Conservation (phyloP, 2,113 vertebrate species). For the Aix galericulata region DNA sequence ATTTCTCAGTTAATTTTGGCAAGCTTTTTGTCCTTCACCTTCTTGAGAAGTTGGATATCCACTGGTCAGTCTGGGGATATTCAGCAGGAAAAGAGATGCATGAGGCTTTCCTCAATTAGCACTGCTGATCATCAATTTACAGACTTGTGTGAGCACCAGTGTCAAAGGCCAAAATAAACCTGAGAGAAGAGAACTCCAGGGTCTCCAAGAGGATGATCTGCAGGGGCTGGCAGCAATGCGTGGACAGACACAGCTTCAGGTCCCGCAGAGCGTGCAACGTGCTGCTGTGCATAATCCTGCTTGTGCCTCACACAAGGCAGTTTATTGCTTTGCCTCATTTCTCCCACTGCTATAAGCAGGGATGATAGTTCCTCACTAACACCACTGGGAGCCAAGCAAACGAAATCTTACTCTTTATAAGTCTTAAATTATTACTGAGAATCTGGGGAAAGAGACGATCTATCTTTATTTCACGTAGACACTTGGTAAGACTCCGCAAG, state of each 20-base stretch:
- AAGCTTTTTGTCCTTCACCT: not conserved
- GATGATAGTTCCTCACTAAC: not conserved
- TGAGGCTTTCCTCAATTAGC: not conserved
- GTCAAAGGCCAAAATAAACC: not conserved
- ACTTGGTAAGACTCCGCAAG: not conserved
- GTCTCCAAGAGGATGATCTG: not conserved
- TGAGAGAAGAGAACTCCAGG: not conserved
- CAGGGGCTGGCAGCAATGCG: not conserved
- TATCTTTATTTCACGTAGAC: conserved; percentile 32
- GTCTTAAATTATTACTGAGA: conserved; percentile 57
- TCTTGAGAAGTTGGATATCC: not conserved
- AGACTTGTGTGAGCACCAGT: not conserved
- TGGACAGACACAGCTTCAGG: not conserved
- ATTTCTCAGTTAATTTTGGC: not conserved
- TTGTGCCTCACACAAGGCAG: rapidly evolving
- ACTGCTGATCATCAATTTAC: not conserved
- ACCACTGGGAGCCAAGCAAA: conserved; percentile 20
- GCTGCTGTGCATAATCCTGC: not conserved
- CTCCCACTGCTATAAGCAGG: not conserved
- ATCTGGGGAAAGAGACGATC: conserved; percentile 24
- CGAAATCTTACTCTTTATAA: conserved; percentile 49
- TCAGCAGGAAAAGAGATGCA: not conserved
- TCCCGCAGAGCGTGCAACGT: rapidly evolving
- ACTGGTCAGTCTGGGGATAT: not conserved
- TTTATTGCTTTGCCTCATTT: not conserved